Base-by-base conservation (phyloP, 2,888 invertebrate species). In the Lamellibrachia columna region DNA sequence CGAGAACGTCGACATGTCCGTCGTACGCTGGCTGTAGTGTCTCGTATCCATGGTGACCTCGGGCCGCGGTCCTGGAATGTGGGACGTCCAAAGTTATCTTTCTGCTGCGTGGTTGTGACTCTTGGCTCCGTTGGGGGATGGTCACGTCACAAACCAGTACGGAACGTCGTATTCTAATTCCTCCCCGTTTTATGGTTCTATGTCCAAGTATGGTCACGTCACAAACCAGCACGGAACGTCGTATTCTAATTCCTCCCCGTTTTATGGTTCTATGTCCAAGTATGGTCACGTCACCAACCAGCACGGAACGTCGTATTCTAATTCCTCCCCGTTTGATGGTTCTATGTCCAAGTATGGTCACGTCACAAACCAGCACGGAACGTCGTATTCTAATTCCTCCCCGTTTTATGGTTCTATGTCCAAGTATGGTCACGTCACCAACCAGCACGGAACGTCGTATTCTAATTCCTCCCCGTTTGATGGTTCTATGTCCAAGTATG, bases 1-100 rank as follows among this genome's bases (percentile, higher is more conserved):
- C 15, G 22, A 15, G 22, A 75, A 75, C 75, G 75, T 75, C 75
- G 75, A 75, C 75, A 75, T 4, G 22, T 75, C 22, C n/a, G 75
- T 75, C 75, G 75, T 75, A n/a, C 75, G 75, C 75, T 75, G 75
- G n/a, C 75, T 75, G 75, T 75, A 75, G 22, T 75, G 75, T 22
- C 75, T 75, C 75, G 75, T 75, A 22, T 75, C 75, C 75, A 75
- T 75, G 22, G 15, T 75, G 75, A 22, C 22, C 75, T n/a, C 75
- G 75, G 22, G 75, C 15, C 1, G 40, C 40, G 40, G 22, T 3
- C 6, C 15, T 3, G 75, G 75, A 75, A 22, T 75, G 75, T 75
- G 75, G 75, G 75, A 75, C n/a, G 4, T 2, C 22, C 75, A 11
- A 22, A 75, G 75, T 11, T 75, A n/a, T 55, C 15, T 75, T 22